These are phyloP conservation scores for Pangasius djambal DNA, from an alignment of 2,797 vertebrate species.

Conservation along the genomic window DNA sequence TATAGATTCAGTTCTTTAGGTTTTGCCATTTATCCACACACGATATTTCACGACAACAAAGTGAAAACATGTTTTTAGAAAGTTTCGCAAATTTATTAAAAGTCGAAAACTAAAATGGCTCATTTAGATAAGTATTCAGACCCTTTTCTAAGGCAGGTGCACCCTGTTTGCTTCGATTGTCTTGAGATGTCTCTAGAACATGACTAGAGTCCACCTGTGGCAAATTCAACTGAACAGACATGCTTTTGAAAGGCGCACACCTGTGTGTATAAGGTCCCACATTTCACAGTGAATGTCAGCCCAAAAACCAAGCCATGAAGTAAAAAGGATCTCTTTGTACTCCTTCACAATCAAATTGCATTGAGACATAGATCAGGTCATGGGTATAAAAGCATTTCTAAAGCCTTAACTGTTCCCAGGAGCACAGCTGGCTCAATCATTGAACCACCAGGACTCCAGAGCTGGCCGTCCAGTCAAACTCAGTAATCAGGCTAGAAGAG, in stretches of 20 bases:
- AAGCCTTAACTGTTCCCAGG: neutral
- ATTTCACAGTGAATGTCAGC: neutral
- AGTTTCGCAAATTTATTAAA: no score
- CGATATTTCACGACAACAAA: no score
- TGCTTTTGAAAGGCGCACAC: neutral
- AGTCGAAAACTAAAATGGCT: no score
- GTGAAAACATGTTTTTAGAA: no score
- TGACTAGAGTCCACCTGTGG: neutral
- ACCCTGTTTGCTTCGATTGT: neutral
- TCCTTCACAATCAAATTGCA: neutral
- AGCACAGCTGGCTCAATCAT: neutral
- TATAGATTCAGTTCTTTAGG: no score
- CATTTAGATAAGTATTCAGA: neutral
- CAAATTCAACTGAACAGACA: neutral
- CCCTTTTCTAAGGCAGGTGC: neutral
- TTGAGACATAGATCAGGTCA: no score
- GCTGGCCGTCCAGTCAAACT: neutral
- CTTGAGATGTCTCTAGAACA: neutral
- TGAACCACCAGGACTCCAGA: neutral
- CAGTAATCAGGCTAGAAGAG: neutral
- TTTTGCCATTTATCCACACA: neutral
- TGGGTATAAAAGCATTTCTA: neutral
- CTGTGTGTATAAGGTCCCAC: neutral
- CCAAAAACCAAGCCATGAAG: neutral
- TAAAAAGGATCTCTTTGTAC: neutral